Base-by-base conservation (phyloP, 2,888 invertebrate species). In the Ganaspis brasiliensis region DNA sequence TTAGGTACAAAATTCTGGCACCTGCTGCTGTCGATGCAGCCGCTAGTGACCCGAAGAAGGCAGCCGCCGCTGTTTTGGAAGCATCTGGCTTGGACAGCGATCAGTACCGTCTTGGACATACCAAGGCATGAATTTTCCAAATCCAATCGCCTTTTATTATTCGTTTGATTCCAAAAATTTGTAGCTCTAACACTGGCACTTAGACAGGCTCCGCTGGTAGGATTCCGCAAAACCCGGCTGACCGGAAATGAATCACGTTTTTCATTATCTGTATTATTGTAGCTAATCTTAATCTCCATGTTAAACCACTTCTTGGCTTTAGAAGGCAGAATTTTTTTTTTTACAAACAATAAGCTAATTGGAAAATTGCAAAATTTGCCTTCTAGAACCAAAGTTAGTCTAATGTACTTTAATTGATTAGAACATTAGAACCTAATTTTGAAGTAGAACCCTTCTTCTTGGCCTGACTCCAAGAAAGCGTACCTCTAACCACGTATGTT, bases 1-100 rank as follows among this genome's bases (percentile, higher is more conserved):
- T 91, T 95, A 98, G 98, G 95, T 99, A 99, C 96, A 98, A 99
- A 94, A 98, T 99, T 94, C 95, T 99, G 94, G 97, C 97, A 92
- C 98, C 99, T 87, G 95, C 95, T 92, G 97, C 95, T 85, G 96
- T 95, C 87, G 94, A 95, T 90, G 95, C 95, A 92, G 93, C 95
- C 90, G 91, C 85, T 24, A 89, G 93, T 83, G 96, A 97, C 92
- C 95, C 95, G 91, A 96, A 96, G 94, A 96, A 98, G 92, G 94
- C 95, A 90, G 97, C 97, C 82, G 95, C 94, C 92, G 92, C 95
- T 90, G 95, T 98, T 92, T 94, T 98, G 94, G 96, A 96, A 77
- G 93, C 95, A 83, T 95, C 96, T 85, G 95, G 95, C 91, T 95
- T 99, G 92, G 97, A 96, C 92, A 93, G 95, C 86, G 98, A 98